Conservation (phyloP, 2,888 invertebrate species). For the Calameuta filiformis region DNA sequence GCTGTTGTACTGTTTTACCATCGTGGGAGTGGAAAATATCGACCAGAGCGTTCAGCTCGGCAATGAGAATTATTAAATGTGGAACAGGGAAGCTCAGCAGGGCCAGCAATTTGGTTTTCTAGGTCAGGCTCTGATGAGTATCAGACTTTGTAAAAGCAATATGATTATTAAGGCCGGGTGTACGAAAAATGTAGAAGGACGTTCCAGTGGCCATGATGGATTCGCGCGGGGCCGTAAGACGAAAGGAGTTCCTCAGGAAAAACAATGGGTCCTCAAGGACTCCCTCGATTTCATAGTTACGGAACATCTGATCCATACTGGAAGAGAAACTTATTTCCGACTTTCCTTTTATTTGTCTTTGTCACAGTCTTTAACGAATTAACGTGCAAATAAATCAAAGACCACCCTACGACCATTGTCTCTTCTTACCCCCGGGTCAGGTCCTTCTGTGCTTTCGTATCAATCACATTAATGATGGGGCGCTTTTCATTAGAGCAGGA, state of each 20-base stretch:
- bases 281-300: not conserved
- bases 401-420: not conserved
- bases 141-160: not conserved
- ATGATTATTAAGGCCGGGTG: not conserved
- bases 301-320: not conserved
- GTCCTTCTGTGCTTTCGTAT: constrained; percentile 13
- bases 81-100: not conserved
- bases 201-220: not conserved
- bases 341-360: not conserved
- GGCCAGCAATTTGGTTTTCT: not conserved
- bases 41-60: not conserved
- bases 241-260: not conserved
- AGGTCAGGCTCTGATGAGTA: not conserved
- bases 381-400: constrained; percentile 3
- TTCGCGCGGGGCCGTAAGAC: not conserved
- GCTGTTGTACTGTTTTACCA: not conserved
- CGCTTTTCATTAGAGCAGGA: constrained; percentile 19
- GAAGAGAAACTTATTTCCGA: not conserved
- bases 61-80: not conserved
- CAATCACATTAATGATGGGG: constrained; percentile 22
- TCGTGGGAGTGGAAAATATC: not conserved
- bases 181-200: not conserved
- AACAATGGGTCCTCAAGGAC: not conserved
- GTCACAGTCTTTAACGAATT: constrained; percentile 5
- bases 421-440: not conserved